phyloP scores from a whole-genome alignment of 2,888 invertebrate species.

The Ischnus inquisitorius region DNA sequence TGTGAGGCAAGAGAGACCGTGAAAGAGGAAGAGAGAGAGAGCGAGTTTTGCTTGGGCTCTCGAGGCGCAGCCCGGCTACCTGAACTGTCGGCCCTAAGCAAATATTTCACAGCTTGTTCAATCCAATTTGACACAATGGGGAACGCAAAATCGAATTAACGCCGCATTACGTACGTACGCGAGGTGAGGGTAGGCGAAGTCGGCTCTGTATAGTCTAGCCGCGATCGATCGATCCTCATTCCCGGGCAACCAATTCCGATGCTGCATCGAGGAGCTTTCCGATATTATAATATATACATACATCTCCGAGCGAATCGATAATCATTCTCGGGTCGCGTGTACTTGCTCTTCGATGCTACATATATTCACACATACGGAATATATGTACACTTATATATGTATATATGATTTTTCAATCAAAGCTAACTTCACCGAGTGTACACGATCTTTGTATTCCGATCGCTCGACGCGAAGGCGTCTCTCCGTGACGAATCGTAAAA shows the following conservation, averaged over 20 bases:
- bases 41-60: constrained; percentile 40
- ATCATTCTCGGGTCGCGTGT: neutral
- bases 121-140: constrained; percentile 80
- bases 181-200: constrained; percentile 40
- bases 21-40: constrained; percentile 13
- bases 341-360: neutral
- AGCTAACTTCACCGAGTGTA: neutral
- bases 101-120: constrained; percentile 80
- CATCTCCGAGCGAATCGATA: constrained; percentile 42
- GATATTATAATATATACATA: constrained; percentile 33
- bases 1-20: constrained; percentile 11
- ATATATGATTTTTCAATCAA: constrained; percentile 12
- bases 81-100: constrained; percentile 76
- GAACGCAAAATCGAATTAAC: constrained; percentile 80
- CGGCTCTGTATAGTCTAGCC: constrained; percentile 35
- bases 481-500: constrained; percentile 59
- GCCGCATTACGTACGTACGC: constrained; percentile 74
- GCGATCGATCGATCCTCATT: constrained; percentile 63
- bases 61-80: constrained; percentile 67
- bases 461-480: constrained; percentile 56
- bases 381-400: neutral
- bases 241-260: constrained; percentile 55
- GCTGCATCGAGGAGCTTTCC: constrained; percentile 12
- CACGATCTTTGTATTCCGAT: constrained; percentile 48
- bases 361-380: neutral